phyloP scores from a whole-genome alignment of 2,888 invertebrate species.

The Morpho achilles region DNA sequence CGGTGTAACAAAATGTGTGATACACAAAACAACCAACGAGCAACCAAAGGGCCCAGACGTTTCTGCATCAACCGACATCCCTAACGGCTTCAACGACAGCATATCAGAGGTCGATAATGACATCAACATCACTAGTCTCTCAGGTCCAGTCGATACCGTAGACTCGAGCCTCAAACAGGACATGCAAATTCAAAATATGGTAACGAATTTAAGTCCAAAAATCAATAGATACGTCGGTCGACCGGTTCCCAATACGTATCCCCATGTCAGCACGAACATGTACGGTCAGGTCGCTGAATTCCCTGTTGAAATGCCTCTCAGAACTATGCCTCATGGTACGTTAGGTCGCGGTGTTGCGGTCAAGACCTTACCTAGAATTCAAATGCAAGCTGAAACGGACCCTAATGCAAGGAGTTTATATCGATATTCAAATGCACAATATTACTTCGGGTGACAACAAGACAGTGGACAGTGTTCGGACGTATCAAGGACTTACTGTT shows the following conservation, averaged over 20 bases:
- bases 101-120: constrained; percentile 91
- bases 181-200: constrained; percentile 67
- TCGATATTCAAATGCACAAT: constrained; percentile 82
- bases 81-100: constrained; percentile 91
- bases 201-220: constrained; percentile 58
- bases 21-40: constrained; percentile 82
- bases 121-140: constrained; percentile 84
- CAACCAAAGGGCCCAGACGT: constrained; percentile 84
- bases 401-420: constrained; percentile 81
- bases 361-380: constrained; percentile 67
- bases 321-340: constrained; percentile 71
- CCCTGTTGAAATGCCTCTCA: constrained; percentile 75
- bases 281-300: constrained; percentile 75
- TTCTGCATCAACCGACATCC: constrained; percentile 86
- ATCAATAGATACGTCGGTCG: constrained; percentile 72
- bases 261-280: constrained; percentile 73
- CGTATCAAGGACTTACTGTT: constrained; percentile 79
- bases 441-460: constrained; percentile 89
- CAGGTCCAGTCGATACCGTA: constrained; percentile 80
- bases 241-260: constrained; percentile 72
- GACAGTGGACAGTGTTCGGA: constrained; percentile 74
- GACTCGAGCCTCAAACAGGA: constrained; percentile 67
- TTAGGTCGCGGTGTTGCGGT: constrained; percentile 68
- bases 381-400: constrained; percentile 72
- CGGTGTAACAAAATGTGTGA: constrained; percentile 84